Base-by-base conservation (phyloP, 1,140 invertebrate genomes). In the Ladona fulva region DNA sequence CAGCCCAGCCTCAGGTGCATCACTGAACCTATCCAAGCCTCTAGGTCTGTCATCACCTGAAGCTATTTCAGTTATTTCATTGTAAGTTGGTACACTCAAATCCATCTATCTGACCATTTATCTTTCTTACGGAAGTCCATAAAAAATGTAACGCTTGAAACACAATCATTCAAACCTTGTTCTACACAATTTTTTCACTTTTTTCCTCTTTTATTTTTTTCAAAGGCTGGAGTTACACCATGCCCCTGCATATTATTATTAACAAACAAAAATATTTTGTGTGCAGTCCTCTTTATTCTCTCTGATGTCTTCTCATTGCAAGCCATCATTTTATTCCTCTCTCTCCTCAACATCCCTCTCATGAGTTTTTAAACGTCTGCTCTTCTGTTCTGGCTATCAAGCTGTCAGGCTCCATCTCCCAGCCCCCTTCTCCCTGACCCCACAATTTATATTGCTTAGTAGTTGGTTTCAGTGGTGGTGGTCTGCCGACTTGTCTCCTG, bases 401-500 rank as follows among this genome's bases (percentile, higher is more conserved):
- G 29, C 29, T 37, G 8, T 37, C 29, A 37, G 29, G 29, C 29
- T 22, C 52, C 52, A 66, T 22, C 52, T 66, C 52, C 52, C 52
- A 12, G 29, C 29, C 29, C 29, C 29, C 29, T 37, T 37, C 29
- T 37, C 29, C n/a, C 52, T 6, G 52, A 19, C 16, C 52, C 52
- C 14, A 66, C n/a, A 66, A 1, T 16, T 66, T 16, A 19, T 66
- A 12, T 22, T 66, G 52, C 52, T 66, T 66, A 66, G 12, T 19
- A 66, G 52, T 22, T 22, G n/a, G 52, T 66, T 22, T 66, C 52
- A 19, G 52, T 66, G 76, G 82, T 80, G 79, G 82, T 81, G 78
- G 83, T 81, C 75, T 78, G 80, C 66, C 85, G 83, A 77, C 80
- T 79, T 83, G 91, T 90, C 85, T 95, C 93, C 87, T 95, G 93